phyloP scores from a whole-genome alignment of 2,797 vertebrate species.

The Typhlichthys eigenmanni region DNA sequence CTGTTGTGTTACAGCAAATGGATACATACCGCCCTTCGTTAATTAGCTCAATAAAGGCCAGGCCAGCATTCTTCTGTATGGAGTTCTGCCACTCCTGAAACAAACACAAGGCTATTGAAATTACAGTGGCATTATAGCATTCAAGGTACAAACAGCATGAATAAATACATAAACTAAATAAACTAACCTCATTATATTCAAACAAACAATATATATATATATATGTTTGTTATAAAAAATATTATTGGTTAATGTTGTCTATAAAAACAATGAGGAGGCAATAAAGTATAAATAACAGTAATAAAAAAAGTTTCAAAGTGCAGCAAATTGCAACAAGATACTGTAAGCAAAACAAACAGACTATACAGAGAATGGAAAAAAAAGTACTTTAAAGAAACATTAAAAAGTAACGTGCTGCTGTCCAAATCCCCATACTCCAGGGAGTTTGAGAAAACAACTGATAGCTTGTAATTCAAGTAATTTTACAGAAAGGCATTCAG shows the following conservation, averaged over 20 bases:
- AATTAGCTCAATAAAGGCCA: conserved; percentile 98
- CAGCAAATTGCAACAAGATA: conserved; percentile 10
- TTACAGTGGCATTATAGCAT: not conserved
- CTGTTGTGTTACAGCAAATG: not conserved
- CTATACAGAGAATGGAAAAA: conserved; percentile 14
- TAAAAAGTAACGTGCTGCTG: conserved; percentile 35
- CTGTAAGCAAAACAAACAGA: conserved; percentile 9
- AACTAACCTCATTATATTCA: not conserved
- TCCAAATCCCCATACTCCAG: conserved; percentile 41
- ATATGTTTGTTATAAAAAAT: conserved; percentile 15
- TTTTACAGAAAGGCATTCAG: conserved; percentile 48
- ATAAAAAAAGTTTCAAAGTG: conserved; percentile 16
- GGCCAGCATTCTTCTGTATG: conserved; percentile 98
- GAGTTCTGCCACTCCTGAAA: conserved; percentile 99
- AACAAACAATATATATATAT: not conserved
- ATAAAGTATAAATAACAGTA: conserved; percentile 20
- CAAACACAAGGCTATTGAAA: conserved; percentile 17
- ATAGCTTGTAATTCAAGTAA: conserved; percentile 60
- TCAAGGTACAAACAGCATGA: conserved; percentile 3
- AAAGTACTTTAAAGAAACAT: conserved; percentile 35
- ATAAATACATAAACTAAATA: conserved; percentile 9
- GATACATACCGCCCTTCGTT: conserved; percentile 95
- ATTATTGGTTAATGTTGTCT: conserved; percentile 1
- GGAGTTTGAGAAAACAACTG: conserved; percentile 50
- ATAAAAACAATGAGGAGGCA: conserved; percentile 1